phyloP scores from a whole-genome alignment of 2,888 invertebrate genomes.

The Chalcosyrphus nemorum region DNA sequence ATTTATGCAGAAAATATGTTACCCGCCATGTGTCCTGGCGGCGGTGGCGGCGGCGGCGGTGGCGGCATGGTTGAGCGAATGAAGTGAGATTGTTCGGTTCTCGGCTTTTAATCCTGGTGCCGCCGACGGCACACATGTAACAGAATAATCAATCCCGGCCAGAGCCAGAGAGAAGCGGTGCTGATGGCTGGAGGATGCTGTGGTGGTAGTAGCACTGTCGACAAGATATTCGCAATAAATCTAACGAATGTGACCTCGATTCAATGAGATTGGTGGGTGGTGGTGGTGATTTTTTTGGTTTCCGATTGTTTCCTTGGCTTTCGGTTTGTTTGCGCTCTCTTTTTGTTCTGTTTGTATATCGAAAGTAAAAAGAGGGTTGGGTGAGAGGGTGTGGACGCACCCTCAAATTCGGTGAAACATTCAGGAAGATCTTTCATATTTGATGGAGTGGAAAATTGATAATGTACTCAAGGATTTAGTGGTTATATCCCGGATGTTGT shows the following conservation, averaged over 20 bases:
- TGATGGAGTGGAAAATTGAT: constrained; percentile 75
- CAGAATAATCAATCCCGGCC: constrained; percentile 67
- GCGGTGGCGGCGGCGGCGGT: too few relatives aligned
- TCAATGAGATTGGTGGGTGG: constrained; percentile 56
- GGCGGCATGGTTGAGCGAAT: constrained; percentile 31
- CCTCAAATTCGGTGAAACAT: constrained; percentile 31
- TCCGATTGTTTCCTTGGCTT: constrained; percentile 51
- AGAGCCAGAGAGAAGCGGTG: constrained; percentile 22
- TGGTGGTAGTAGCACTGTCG: constrained; percentile 50
- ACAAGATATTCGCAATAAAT: constrained; percentile 72
- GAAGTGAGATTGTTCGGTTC: constrained; percentile 54
- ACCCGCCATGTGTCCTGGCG: constrained; percentile 68
- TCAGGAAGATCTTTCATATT: constrained; percentile 58
- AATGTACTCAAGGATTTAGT: constrained; percentile 74
- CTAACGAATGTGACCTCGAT: constrained; percentile 71
- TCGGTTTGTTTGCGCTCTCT: constrained; percentile 20
- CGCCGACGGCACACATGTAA: constrained; percentile 63
- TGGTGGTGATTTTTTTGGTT: constrained; percentile 38
- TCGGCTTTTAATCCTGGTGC: constrained; percentile 67
- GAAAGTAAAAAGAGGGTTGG: neutral
- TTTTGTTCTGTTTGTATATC: constrained; percentile 9
- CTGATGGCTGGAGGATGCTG: constrained; percentile 16
- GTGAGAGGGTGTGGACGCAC: constrained; percentile 33
- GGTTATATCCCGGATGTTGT: constrained; percentile 73
- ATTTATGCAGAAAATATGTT: constrained; percentile 73